Conservation (phyloP, 2,888 invertebrate species). For the Cheilosia grossa region DNA sequence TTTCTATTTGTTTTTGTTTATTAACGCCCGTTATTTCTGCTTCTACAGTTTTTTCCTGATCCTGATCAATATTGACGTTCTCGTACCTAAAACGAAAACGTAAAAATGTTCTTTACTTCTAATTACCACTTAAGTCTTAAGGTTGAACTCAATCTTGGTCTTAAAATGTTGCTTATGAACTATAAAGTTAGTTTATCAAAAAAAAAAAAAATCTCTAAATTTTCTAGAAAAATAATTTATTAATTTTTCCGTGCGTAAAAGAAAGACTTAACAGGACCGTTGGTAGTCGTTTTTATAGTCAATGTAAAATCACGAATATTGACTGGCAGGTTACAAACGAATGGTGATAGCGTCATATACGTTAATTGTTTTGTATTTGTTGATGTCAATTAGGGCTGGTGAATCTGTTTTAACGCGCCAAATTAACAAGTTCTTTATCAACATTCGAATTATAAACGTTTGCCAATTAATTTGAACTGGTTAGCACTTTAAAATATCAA, state of each 20-base stretch:
- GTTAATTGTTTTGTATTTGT: slow-evolving; percentile 19
- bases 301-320: background rate
- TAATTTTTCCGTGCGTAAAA: too few species aligned
- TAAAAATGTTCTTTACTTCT: too few species aligned
- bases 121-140: too few species aligned
- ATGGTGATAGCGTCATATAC: slow-evolving; percentile 1
- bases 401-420: slow-evolving; percentile 3
- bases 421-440: slow-evolving; percentile 22
- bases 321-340: background rate
- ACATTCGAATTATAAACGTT: slow-evolving; percentile 18
- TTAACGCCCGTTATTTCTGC: accelerated
- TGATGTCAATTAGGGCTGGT: slow-evolving; percentile 12
- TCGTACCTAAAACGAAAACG: too few species aligned
- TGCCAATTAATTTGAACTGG: slow-evolving; percentile 27
- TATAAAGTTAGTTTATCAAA: too few species aligned
- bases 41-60: too few species aligned
- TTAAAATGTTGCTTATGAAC: too few species aligned
- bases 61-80: too few species aligned
- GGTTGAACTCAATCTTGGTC: too few species aligned
- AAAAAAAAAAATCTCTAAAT: too few species aligned
- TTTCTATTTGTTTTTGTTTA: too few species aligned
- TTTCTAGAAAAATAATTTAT: too few species aligned
- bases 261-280: background rate
- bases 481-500: slow-evolving; percentile 22
- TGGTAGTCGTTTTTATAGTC: background rate